A percentile compares a stretch with the other conserved stretches of the same genome.
Conservation (phyloP, 1,140 invertebrate species). For the Drosophila subpulchrella region DNA sequence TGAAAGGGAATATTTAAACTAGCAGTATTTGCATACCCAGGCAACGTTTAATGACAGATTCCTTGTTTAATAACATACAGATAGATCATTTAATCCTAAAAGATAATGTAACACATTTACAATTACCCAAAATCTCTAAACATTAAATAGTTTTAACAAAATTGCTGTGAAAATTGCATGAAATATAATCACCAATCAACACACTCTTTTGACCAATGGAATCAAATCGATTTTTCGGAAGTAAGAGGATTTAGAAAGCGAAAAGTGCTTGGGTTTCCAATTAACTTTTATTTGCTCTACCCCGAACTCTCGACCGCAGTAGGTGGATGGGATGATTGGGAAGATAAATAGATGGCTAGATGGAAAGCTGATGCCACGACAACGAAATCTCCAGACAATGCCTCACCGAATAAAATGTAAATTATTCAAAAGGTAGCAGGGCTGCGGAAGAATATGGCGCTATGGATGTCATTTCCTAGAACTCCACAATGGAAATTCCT, state of each 20-base stretch:
- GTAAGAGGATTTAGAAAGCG: constrained; percentile 19
- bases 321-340: background rate
- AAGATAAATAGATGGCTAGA: constrained; percentile 12
- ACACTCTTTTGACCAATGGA: background rate
- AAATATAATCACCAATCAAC: constrained; percentile 4
- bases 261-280: constrained; percentile 55
- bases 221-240: constrained; percentile 17
- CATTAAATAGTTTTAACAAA: background rate
- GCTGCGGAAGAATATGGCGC: constrained; percentile 59
- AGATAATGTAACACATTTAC: too few relatives aligned
- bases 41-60: background rate
- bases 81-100: too few relatives aligned
- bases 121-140: background rate
- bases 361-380: constrained; percentile 36
- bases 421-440: constrained; percentile 78
- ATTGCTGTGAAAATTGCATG: constrained; percentile 16
- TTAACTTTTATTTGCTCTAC: constrained; percentile 57
- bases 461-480: constrained; percentile 64
- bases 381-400: constrained; percentile 70
- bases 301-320: constrained; percentile 1
- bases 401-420: constrained; percentile 63
- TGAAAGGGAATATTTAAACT: constrained; percentile 9
- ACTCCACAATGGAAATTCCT: constrained; percentile 24
- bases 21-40: background rate
- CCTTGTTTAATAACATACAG: background rate